Evolutionary conservation across 2,797 vertebrate genomes (phyloP), one percentile per base, ranked within the genome.

Genomic region (Bovichtus variegatus): DNA sequence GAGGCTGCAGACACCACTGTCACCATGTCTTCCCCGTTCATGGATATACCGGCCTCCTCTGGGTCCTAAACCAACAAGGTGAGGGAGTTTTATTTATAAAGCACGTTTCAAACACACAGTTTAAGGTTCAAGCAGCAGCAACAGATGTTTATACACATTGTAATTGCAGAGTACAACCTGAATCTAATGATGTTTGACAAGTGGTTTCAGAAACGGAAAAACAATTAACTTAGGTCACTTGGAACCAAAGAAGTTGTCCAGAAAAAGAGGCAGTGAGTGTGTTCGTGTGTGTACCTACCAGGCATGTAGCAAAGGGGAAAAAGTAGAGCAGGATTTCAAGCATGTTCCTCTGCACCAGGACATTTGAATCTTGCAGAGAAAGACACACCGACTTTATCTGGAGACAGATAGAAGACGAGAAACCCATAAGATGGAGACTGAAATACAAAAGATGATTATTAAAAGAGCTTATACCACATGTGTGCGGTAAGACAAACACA

Each of bases 341-440:
- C 67, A 95, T 98, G 89, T 99, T 99, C 83, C 98, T 97, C 79
- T 99, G 98, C 73, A 99, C 98, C 61, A 99, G 95, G 57, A 97
- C 96, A 68, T 99, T 99, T n/a, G 96, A 93, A 89, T 99, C 98
- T 94, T 98, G 90, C 50, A 99, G 95, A 0, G 96, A 96, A 2
- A 96, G 94, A 76, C 97, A 96, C 41, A 98, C 83, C 4, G 98
- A 95, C 64, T 96, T 99, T 6, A 98, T 91, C 98, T 99, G 80
- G 5, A 69, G 29, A 78, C 1, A 82, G 23, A 81, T 12, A 59
- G 34, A 85, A 38, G 15, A 2, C 1, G 4, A 69, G 7, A 71
- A 31, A 21, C n/a, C 64, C 12, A 74, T 6, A 66, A 3, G 10
- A 18, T 31, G 11, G n/a, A n/a, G n/a, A n/a, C n/a, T n/a, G n/a